Base-by-base conservation (phyloP, 2,797 vertebrate genomes). In the Etheostoma nigrum region DNA sequence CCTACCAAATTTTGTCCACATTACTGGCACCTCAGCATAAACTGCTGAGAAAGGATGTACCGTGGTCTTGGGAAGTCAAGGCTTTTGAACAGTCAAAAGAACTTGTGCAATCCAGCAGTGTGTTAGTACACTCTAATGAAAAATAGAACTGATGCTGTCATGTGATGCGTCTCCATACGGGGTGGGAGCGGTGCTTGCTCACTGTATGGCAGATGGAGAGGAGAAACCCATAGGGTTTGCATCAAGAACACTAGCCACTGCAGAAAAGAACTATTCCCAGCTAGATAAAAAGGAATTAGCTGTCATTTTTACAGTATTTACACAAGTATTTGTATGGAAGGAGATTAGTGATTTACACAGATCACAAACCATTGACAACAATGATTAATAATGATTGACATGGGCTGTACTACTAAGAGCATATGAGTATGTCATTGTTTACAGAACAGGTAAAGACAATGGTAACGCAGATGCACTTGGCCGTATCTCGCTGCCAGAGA, bases 251-350 rank as follows among this genome's bases (percentile, higher is more conserved):
- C 9, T 2, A 9, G 9, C 9, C 9, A 9, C 33, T 36, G 9
- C 33, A 36, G 33, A 36, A 36, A 36, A 36, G 33, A 36, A 36
- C 33, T 36, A 36, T 36, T 36, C 8, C 33, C 33, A 36, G 7
- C 8, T 36, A 36, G 33, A 36, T 36, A 9, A 36, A 10, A 9
- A 36, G 33, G 33, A 9, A 36, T 36, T 36, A 25, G 36, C 51
- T 27, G 40, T 55, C 5, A 30, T 45, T 13, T 67, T 57, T 58
- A 18, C 12, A 61, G 30, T 42, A 23, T 16, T 85, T 79, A 45
- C 64, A 84, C 14, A 70, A 67, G 57, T 69, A 76, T 36, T 0
- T 67, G 14, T 79, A 76, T 66, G 57, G 67, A 14, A 47, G 59
- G 2, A 63, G 33, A 5, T 73, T 73, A 53, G 60, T 33, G 13